phyloP scores from a whole-genome alignment of 1,140 invertebrate genomes.

The Cepaea nemoralis region DNA sequence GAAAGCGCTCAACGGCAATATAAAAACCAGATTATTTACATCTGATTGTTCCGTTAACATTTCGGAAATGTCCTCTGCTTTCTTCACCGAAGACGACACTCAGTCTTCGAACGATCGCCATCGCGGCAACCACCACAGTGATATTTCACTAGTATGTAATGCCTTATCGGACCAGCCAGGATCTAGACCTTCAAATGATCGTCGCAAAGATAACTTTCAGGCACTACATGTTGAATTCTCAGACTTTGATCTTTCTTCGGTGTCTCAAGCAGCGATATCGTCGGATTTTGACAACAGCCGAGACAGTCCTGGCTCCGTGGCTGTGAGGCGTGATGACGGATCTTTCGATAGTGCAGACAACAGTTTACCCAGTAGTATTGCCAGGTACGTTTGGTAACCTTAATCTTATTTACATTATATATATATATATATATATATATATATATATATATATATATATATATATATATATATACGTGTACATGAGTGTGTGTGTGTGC shows the following conservation, averaged over 20 bases:
- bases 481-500: too few species aligned
- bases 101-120: too few species aligned
- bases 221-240: neutral
- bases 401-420: neutral
- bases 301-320: neutral
- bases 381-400: neutral
- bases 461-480: neutral
- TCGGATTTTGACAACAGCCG: neutral
- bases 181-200: too few species aligned
- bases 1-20: neutral
- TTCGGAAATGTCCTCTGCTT: too few species aligned
- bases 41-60: neutral
- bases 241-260: neutral
- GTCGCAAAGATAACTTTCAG: neutral
- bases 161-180: too few species aligned
- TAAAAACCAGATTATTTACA: neutral
- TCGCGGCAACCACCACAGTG: too few species aligned
- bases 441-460: neutral
- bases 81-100: too few species aligned
- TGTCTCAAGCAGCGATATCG: neutral
- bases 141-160: too few species aligned
- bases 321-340: neutral
- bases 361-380: neutral
- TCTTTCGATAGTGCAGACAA: neutral
- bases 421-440: neutral